phyloP scores from a whole-genome alignment of 2,113 vertebrate genomes.

The Aegithalos caudatus region DNA sequence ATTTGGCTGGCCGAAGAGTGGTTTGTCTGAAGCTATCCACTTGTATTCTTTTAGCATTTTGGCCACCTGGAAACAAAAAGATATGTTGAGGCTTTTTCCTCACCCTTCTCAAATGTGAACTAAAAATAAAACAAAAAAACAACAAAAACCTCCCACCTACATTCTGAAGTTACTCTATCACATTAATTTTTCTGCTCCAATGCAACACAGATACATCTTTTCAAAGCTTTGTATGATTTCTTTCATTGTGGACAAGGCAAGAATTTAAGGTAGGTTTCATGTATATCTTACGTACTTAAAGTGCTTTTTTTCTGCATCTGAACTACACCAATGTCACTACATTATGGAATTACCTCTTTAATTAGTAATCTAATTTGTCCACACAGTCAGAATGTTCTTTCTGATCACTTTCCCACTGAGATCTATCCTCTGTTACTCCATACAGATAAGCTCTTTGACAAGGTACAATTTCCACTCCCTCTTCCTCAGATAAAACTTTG shows the following conservation, averaged over 20 bases:
- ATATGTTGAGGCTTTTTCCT: background rate
- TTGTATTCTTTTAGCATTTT: conserved; percentile 90
- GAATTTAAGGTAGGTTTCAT: background rate
- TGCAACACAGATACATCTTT: background rate
- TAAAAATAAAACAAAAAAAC: background rate
- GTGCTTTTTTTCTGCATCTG: background rate
- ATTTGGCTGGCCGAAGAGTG: conserved; percentile 87
- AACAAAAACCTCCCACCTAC: background rate
- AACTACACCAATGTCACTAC: background rate
- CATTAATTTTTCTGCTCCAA: background rate
- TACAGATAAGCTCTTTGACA: background rate
- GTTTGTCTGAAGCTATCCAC: conserved; percentile 90
- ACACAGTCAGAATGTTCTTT: background rate
- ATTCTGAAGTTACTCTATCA: background rate
- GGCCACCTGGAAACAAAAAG: conserved; percentile 73
- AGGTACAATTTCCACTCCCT: background rate
- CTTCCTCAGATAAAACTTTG: background rate
- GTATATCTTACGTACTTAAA: background rate
- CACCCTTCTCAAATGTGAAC: background rate
- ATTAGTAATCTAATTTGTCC: background rate
- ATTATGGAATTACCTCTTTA: background rate
- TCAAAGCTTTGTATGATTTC: background rate
- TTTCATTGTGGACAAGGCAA: background rate
- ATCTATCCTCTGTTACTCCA: background rate
- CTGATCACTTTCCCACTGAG: background rate